Conservation (phyloP, 2,888 invertebrate species). For the Malachius bipustulatus region DNA sequence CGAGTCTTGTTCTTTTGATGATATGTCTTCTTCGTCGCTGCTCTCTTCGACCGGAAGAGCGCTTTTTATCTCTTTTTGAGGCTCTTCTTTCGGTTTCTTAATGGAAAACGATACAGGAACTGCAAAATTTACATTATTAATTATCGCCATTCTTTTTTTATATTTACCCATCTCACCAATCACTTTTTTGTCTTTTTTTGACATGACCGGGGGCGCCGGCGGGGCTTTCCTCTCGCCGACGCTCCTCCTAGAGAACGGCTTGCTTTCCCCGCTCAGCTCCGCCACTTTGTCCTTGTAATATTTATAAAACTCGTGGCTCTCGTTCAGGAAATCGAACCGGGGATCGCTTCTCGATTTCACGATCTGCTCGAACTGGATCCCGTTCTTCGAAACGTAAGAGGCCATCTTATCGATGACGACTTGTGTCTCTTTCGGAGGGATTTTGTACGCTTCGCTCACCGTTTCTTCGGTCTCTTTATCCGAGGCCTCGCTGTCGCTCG, state of each 20-base stretch:
- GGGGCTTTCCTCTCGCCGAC: slow-evolving; percentile 16
- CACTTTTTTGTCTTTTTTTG: slow-evolving; percentile 30
- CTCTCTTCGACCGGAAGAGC: slow-evolving; percentile 67
- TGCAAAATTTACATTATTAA: slow-evolving; percentile 27
- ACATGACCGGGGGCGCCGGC: slow-evolving; percentile 12
- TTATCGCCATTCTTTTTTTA: slow-evolving; percentile 5
- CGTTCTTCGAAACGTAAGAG: slow-evolving; percentile 90
- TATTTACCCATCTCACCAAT: slow-evolving; percentile 26
- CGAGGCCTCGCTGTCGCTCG: slow-evolving; percentile 21
- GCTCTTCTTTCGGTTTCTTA: slow-evolving; percentile 58
- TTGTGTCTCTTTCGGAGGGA: slow-evolving; percentile 72
- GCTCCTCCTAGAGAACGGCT: slow-evolving; percentile 18
- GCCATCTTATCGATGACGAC: slow-evolving; percentile 95
- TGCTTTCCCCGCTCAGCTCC: slow-evolving; percentile 32
- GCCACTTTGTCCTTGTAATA: slow-evolving; percentile 66
- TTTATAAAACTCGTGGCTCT: slow-evolving; percentile 61
- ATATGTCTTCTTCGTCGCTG: slow-evolving; percentile 48
- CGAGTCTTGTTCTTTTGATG: background rate
- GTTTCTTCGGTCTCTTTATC: slow-evolving; percentile 18
- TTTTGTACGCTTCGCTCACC: slow-evolving; percentile 25
- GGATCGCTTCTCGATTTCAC: slow-evolving; percentile 74
- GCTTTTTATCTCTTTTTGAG: slow-evolving; percentile 45
- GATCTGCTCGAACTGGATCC: slow-evolving; percentile 82
- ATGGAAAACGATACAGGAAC: slow-evolving; percentile 77
- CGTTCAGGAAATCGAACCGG: slow-evolving; percentile 76